Evolutionary conservation across 2,888 invertebrate species (phyloP), one percentile per base, ranked within the genome.

Genomic region (Diplolepis rosae): DNA sequence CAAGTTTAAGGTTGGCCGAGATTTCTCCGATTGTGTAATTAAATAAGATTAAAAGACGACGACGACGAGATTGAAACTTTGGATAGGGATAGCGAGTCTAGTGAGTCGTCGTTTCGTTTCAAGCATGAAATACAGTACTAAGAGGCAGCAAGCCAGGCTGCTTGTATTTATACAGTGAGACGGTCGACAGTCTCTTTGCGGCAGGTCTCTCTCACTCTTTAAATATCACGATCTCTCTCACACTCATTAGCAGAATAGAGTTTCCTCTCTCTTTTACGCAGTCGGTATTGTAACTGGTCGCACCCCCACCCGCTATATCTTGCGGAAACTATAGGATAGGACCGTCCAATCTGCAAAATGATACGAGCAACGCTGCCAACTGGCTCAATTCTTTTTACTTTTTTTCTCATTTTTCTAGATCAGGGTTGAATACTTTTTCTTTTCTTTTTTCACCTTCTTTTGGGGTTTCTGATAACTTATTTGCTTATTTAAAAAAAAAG

Each of bases 141-240:
- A 86, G 82, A 84, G 83, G 79, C 82, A 82, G 80, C 82, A 79
- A 81, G 77, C 81, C 80, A 75, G 71, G 77, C 79, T 76, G 82
- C 84, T 84, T 82, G 86, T 88, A 88, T 88, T 88, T 87, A 88
- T 88, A 86, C 85, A 77, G 79, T 79, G 80, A 77, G 77, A 77
- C 77, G 75, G 78, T 77, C 79, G 79, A 79, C 79, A 77, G 80
- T 81, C 77, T 80, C 79, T 68, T 77, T 75, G 70, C 71, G 65
- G 45, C 71, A 56, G 52, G 66, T 73, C 70, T 68, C 73, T 70
- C 79, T 70, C 79, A 77, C 77, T 75, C 54, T 61, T 52, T 51
- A 39, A n/a, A 39, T 61, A 39, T 39, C 5, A 39, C 24, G 11
- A 35, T 61, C 61, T 35, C 65, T 68, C 61, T 71, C 69, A 48